Conservation (phyloP, 1,140 invertebrate genomes). For the Lordiphosa collinella region DNA sequence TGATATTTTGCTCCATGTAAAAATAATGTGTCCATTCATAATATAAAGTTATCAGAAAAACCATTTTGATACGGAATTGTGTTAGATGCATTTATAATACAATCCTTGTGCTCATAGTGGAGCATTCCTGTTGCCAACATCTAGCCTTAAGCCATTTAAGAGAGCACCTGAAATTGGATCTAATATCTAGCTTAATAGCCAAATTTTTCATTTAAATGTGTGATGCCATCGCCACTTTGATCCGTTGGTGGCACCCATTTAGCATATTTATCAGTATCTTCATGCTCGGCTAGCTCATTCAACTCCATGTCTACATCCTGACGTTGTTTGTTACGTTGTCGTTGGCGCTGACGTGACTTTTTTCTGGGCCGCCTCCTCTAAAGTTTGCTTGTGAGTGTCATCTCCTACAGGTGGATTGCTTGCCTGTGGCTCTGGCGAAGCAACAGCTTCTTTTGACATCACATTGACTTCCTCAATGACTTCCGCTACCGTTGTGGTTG, state of each 20-base stretch:
- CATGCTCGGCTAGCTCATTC: slow-evolving; percentile 81
- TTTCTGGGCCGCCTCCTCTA: slow-evolving; percentile 35
- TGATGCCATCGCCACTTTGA: slow-evolving; percentile 90
- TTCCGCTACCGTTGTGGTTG: slow-evolving; percentile 45
- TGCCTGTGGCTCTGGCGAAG: slow-evolving; percentile 2
- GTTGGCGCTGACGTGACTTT: slow-evolving; percentile 43
- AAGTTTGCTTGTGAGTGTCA: slow-evolving; percentile 16
- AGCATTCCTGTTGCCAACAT: too few species aligned
- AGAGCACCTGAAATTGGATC: too few species aligned
- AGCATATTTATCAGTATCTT: slow-evolving; percentile 84
- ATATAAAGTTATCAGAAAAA: too few species aligned
- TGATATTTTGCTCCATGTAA: too few species aligned
- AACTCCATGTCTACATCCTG: slow-evolving; percentile 77
- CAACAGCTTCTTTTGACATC: slow-evolving; percentile 16
- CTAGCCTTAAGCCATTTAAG: too few species aligned
- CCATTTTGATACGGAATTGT: too few species aligned
- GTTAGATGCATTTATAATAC: too few species aligned
- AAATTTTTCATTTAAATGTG: slow-evolving; percentile 89
- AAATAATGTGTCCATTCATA: too few species aligned
- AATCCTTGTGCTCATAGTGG: too few species aligned
- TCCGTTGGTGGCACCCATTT: slow-evolving; percentile 88
- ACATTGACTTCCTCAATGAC: slow-evolving; percentile 20
- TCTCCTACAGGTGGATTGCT: background rate
- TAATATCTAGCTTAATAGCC: slow-evolving; percentile 83
- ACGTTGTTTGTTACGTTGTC: slow-evolving; percentile 58